Evolutionary conservation across 1,140 invertebrate genomes (phyloP).

Genomic region (Nixonia krombeini): DNA sequence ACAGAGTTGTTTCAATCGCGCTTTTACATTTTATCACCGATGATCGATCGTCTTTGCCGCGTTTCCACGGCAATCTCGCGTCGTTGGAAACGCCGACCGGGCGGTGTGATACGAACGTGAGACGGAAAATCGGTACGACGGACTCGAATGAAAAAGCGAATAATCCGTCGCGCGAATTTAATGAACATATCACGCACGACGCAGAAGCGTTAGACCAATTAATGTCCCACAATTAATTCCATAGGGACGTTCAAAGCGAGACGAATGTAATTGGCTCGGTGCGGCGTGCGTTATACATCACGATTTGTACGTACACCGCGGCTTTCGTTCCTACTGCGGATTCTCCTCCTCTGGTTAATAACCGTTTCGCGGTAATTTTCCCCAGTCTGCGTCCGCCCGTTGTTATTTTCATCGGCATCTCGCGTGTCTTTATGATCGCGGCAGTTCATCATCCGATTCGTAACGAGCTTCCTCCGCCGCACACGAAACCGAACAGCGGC

Average conservation of each 20-base stretch:
- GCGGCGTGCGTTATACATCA: conserved; percentile 21
- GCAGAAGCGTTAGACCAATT: conserved; percentile 20
- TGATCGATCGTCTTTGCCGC: too few relatives aligned
- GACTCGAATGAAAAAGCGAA: too few relatives aligned
- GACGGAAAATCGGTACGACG: too few relatives aligned
- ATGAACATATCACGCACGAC: not conserved
- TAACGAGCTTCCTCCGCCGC: conserved; percentile 31
- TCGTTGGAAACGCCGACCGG: too few relatives aligned
- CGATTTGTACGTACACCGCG: conserved; percentile 25
- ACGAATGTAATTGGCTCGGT: conserved; percentile 5
- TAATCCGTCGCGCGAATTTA: too few relatives aligned
- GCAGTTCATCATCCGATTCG: conserved; percentile 40
- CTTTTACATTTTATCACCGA: too few relatives aligned
- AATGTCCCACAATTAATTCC: too few relatives aligned
- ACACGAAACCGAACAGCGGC: conserved; percentile 19
- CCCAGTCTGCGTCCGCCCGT: conserved; percentile 9
- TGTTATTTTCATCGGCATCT: conserved; percentile 40
- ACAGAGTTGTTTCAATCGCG: too few relatives aligned
- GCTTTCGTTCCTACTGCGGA: conserved; percentile 12
- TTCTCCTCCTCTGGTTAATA: conserved; percentile 32
- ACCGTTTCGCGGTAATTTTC: conserved; percentile 37
- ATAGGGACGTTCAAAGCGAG: conserved; percentile 14
- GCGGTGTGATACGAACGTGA: too few relatives aligned
- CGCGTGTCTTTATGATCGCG: conserved; percentile 40
- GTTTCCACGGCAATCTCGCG: too few relatives aligned